Evolutionary conservation across 2,113 vertebrate genomes (phyloP).

Genomic region (Atlantisia rogersi): DNA sequence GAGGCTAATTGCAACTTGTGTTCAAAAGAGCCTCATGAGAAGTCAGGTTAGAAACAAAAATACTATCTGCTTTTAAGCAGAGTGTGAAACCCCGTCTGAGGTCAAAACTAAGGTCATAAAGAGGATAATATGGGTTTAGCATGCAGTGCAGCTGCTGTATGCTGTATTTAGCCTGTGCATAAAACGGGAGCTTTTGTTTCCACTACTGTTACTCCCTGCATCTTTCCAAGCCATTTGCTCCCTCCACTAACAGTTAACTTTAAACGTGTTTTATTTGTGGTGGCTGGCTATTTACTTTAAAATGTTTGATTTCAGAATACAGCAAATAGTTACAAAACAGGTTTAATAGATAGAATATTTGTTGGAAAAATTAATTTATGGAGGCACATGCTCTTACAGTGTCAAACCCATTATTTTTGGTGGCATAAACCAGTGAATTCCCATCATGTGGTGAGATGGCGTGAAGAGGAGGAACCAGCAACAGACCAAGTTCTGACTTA

Average conservation of each 20-base stretch:
- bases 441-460: neutral
- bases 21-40: neutral
- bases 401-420: neutral
- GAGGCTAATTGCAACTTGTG: neutral
- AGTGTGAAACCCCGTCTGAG: constrained; percentile 29
- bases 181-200: constrained; percentile 54
- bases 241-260: neutral
- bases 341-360: neutral
- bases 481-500: neutral
- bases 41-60: constrained; percentile 48
- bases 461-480: neutral
- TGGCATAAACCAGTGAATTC: neutral
- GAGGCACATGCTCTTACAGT: neutral
- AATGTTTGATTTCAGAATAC: neutral
- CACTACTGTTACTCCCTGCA: constrained; percentile 2
- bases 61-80: neutral
- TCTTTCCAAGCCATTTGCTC: constrained; percentile 3
- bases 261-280: neutral
- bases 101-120: constrained; percentile 48
- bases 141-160: constrained; percentile 16
- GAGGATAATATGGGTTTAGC: constrained; percentile 48
- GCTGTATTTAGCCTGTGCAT: constrained; percentile 35
- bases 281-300: neutral
- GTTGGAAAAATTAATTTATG: neutral
- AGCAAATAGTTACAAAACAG: neutral